Conservation (phyloP, 30 jellyfish, hydroid and myxozoan species). For the Catostylus mosaicus region DNA sequence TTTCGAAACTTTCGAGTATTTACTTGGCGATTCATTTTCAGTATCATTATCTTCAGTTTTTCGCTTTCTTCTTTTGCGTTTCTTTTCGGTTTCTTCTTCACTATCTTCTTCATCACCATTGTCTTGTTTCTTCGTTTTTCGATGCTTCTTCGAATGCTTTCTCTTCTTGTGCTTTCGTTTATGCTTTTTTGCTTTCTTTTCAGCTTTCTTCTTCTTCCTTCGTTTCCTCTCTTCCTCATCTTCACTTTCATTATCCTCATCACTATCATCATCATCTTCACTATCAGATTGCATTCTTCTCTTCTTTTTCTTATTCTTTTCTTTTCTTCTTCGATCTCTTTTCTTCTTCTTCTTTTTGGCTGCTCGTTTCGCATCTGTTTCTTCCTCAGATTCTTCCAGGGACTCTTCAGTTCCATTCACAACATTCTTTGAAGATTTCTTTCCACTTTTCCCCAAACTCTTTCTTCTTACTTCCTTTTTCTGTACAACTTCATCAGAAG, state of each 20-base stretch:
- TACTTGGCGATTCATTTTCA: not conserved
- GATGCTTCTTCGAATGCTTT: constrained; percentile 71
- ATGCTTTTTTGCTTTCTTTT: constrained; percentile 65
- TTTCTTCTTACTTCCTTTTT: not conserved
- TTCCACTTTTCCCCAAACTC: not conserved
- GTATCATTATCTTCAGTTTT: constrained; percentile 12
- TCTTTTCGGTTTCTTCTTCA: constrained; percentile 50
- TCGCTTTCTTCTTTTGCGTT: constrained; percentile 4
- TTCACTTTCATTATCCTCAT: constrained; percentile 32
- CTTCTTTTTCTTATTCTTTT: constrained; percentile 47
- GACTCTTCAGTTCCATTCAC: constrained; percentile 41
- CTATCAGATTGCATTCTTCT: constrained; percentile 13
- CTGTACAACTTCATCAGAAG: not conserved
- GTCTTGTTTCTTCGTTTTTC: constrained; percentile 58
- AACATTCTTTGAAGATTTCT: not conserved
- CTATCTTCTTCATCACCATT: constrained; percentile 65
- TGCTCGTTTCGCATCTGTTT: constrained; percentile 8
- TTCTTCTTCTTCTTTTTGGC: constrained; percentile 27
- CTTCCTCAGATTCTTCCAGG: constrained; percentile 31
- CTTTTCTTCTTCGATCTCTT: constrained; percentile 8
- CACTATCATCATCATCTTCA: constrained; percentile 23
- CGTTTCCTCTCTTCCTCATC: constrained; percentile 13
- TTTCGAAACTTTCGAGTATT: constrained; percentile 10
- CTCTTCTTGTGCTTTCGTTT: constrained; percentile 68
- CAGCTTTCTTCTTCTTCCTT: constrained; percentile 57